Evolutionary conservation across 2,113 vertebrate genomes (phyloP).

Genomic region (Sinocyclocheilus maitianheensis): DNA sequence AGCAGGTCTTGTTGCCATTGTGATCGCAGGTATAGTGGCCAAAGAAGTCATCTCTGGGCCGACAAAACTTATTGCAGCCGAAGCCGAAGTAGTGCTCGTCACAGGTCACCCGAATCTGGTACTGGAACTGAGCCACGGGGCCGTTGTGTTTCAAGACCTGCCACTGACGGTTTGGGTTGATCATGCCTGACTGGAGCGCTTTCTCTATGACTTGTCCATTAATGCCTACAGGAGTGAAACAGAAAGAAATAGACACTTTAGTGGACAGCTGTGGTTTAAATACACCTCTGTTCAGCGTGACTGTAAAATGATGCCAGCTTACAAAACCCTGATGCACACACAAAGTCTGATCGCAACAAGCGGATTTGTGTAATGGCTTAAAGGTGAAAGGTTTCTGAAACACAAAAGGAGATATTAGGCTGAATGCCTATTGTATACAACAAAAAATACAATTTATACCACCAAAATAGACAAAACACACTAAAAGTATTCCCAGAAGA

Average conservation of each 20-base stretch:
- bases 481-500: neutral
- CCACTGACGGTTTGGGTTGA: conserved; percentile 87
- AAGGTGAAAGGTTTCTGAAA: neutral
- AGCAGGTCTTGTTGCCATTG: conserved; percentile 91
- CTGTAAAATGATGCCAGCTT: neutral
- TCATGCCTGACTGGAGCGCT: conserved; percentile 88
- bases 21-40: conserved; percentile 90
- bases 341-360: conserved; percentile 5
- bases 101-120: conserved; percentile 86
- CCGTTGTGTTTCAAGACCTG: conserved; percentile 83
- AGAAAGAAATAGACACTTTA: conserved; percentile 17
- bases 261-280: conserved; percentile 49
- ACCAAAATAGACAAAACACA: no score
- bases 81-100: conserved; percentile 91
- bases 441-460: neutral
- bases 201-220: conserved; percentile 82
- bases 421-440: neutral
- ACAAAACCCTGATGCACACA: neutral
- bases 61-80: conserved; percentile 91
- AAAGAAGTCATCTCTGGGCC: conserved; percentile 90
- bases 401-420: neutral
- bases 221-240: conserved; percentile 65
- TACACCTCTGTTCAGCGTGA: neutral
- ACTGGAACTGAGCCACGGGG: conserved; percentile 81
- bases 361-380: neutral